phyloP scores from a whole-genome alignment of 2,797 vertebrate species.

The Trachops cirrhosus region DNA sequence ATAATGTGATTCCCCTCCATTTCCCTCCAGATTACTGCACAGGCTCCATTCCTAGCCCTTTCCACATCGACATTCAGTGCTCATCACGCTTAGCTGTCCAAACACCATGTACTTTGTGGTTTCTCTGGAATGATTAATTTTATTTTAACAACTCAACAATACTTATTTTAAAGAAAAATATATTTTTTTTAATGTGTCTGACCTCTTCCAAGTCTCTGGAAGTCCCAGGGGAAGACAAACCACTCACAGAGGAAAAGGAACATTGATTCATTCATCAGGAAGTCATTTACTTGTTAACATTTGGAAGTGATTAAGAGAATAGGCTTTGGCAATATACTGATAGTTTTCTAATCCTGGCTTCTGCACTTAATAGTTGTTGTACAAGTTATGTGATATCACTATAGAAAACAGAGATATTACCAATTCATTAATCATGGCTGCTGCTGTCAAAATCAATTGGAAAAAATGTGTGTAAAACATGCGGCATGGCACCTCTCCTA shows the following conservation, averaged over 20 bases:
- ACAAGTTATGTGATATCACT: neutral
- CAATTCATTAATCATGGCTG: neutral
- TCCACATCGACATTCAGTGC: neutral
- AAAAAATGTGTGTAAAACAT: neutral
- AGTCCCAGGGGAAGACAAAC: neutral
- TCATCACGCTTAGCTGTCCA: neutral
- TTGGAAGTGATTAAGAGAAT: neutral
- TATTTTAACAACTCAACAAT: neutral
- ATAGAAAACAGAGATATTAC: neutral
- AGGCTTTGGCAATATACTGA: neutral
- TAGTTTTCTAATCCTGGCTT: neutral
- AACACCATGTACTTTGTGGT: neutral
- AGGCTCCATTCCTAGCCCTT: neutral
- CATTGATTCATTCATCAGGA: neutral
- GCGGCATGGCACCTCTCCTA: neutral
- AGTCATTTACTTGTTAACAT: neutral
- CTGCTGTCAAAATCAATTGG: neutral
- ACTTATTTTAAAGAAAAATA: conserved; percentile 25
- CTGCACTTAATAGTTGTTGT: neutral
- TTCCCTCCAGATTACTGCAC: neutral
- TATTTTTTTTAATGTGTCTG: neutral
- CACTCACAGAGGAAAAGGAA: neutral
- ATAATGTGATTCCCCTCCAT: neutral
- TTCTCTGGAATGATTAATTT: conserved; percentile 33
- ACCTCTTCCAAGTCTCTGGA: neutral